phyloP scores from a whole-genome alignment of 1,140 invertebrate species.

The Ceratina japonica region DNA sequence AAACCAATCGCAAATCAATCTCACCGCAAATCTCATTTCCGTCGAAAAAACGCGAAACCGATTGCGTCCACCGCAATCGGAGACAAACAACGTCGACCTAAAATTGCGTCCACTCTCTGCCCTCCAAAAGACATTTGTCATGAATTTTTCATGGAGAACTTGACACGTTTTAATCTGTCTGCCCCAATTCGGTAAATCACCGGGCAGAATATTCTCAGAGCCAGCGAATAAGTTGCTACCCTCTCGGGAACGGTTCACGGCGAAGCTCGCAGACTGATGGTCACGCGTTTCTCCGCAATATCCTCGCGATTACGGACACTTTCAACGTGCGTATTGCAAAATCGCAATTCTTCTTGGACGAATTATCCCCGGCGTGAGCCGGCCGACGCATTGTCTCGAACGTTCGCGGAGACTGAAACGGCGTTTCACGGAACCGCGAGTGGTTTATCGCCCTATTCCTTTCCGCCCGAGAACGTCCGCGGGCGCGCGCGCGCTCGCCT shows the following conservation, averaged over 20 bases:
- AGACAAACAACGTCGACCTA: neutral
- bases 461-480: neutral
- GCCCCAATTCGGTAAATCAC: no score
- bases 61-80: neutral
- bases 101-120: no score
- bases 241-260: no score
- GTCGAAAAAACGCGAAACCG: slow-evolving; percentile 12
- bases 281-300: no score
- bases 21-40: neutral
- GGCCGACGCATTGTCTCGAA: slow-evolving; percentile 36
- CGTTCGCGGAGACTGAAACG: slow-evolving; percentile 3
- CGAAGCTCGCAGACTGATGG: no score
- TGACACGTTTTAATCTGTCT: no score
- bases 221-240: no score
- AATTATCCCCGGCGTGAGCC: slow-evolving; percentile 28
- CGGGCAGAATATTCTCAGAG: no score
- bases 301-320: slow-evolving; percentile 13
- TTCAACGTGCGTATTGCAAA: neutral
- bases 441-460: slow-evolving; percentile 15
- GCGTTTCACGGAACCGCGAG: neutral
- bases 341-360: slow-evolving; percentile 12
- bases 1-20: neutral
- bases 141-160: no score
- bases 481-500: neutral
- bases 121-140: no score